Base-by-base conservation (phyloP, 2,797 vertebrate genomes). In the Poeciliopsis gracilis region DNA sequence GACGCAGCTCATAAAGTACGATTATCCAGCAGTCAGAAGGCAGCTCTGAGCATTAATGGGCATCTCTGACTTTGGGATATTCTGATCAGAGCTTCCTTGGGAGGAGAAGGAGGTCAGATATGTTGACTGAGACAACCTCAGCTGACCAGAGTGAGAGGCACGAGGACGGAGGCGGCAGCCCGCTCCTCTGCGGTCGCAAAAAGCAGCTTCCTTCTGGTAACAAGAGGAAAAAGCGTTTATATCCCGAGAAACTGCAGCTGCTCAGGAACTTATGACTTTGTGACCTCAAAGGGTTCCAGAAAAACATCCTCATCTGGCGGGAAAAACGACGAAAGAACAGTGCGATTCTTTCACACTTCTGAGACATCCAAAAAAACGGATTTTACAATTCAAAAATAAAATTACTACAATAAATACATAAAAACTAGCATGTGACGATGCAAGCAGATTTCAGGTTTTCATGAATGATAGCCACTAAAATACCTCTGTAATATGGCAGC, bases 201-300 rank as follows among this genome's bases (percentile, higher is more conserved):
- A 72, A 49, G 82, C 77, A 73, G 73, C 80, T 85, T 85, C 73
- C 74, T 78, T 84, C 77, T 78, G 87, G 90, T 89, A 88, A 89
- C 82, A 72, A 85, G 77, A 84, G 76, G 72, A 86, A 92, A 91
- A 90, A 20, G 85, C 87, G 88, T 89, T 86, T 77, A 86, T 78
- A 84, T 92, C 89, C 85, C 66, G 87, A 84, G 20, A 70, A 91
- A 7, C 79, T 87, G 87, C 77, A 87, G 80, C 87, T 59, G 43
- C 69, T 61, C 43, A 36, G 41, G 12, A 23, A 51, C 6, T 11
- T 81, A 86, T 81, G 86, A 91, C 88, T 88, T 89, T 86, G 79
- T 41, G 84, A 92, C 88, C 88, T 90, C 82, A 77, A 82, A 88
- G 87, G 78, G 87, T 92, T 93, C 92, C 91, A 91, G 28, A 89